phyloP scores from a whole-genome alignment of 2,888 invertebrate species.

The Apodemia duryi region DNA sequence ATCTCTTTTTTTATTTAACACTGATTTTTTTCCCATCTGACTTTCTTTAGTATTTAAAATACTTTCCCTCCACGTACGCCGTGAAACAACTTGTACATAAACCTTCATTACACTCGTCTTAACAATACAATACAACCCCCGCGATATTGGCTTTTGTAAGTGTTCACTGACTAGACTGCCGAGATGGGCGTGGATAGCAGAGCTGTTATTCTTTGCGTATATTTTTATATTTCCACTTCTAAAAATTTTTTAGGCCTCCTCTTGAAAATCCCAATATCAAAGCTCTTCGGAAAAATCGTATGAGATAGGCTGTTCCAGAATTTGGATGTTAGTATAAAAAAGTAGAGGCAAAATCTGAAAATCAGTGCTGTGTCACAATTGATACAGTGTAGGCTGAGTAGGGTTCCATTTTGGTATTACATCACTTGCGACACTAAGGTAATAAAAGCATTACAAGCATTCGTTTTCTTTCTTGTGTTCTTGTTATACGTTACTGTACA shows the following conservation, averaged over 20 bases:
- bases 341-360: no score
- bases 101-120: neutral
- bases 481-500: no score
- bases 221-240: neutral
- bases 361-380: no score
- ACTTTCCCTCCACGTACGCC: neutral
- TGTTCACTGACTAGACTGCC: conserved; percentile 1
- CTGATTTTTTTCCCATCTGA: neutral
- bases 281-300: no score
- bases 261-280: no score
- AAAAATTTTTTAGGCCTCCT: neutral
- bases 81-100: neutral
- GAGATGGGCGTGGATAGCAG: neutral
- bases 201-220: neutral
- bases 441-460: no score
- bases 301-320: no score
- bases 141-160: conserved; percentile 12
- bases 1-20: neutral
- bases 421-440: no score
- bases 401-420: no score
- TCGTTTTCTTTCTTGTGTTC: no score
- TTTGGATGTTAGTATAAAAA: no score
- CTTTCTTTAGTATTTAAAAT: neutral
- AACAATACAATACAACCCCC: conserved; percentile 3
- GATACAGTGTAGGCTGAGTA: no score